These are phyloP conservation scores for Anoncus sp. DNA, from an alignment of 2,888 invertebrate genomes.

Conservation along the genomic window DNA sequence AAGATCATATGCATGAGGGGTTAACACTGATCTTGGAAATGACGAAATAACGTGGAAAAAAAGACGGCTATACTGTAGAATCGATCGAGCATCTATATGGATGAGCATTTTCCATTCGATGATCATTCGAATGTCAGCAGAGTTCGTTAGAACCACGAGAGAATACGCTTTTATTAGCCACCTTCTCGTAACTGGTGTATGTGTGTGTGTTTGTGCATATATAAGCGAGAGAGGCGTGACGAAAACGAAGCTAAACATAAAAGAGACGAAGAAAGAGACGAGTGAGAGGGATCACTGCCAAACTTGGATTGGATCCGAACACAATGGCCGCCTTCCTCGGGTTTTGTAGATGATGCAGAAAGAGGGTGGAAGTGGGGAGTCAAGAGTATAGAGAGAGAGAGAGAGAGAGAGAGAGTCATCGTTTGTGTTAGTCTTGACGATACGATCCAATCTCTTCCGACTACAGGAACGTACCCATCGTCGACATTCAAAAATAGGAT, in stretches of 20 bases:
- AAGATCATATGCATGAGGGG: too few species aligned
- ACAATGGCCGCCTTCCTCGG: conserved; percentile 75
- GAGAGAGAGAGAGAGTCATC: conserved; percentile 30
- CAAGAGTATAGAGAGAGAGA: conserved; percentile 19
- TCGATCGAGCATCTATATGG: not conserved
- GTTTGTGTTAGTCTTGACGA: conserved; percentile 33
- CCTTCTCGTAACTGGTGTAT: conserved; percentile 18
- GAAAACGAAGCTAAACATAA: conserved; percentile 34
- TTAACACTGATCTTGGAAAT: too few species aligned
- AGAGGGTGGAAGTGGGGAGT: conserved; percentile 29
- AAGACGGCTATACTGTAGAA: not conserved
- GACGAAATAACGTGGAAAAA: not conserved
- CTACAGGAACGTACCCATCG: conserved; percentile 33
- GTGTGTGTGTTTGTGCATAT: not conserved
- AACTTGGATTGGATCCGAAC: conserved; percentile 77
- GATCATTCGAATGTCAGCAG: not conserved
- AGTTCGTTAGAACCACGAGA: conserved; percentile 21
- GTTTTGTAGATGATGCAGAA: conserved; percentile 53
- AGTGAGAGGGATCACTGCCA: conserved; percentile 74
- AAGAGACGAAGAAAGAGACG: conserved; percentile 33
- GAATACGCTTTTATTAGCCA: conserved; percentile 50
- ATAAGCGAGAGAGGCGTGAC: conserved; percentile 25
- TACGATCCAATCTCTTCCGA: conserved; percentile 16
- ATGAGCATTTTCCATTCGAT: not conserved
- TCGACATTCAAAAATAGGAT: conserved; percentile 65